Evolutionary conservation across 2,888 invertebrate species (phyloP), one percentile per base, ranked within the genome.

Genomic region (Idaea straminata): DNA sequence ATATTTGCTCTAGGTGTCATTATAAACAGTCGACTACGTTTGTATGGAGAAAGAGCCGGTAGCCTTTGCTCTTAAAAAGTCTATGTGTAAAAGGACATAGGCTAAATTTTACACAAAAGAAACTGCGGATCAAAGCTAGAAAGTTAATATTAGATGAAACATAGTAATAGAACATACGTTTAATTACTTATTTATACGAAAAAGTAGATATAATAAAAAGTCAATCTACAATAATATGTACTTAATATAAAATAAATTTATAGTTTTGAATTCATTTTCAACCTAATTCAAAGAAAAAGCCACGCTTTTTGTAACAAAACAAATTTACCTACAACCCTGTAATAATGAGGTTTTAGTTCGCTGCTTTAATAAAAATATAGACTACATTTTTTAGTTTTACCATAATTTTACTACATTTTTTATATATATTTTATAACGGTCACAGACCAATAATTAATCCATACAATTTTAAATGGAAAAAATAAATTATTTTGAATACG

Each of bases 291-390:
- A 47, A 47, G 47, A 47, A 47, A 47, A 47, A 47, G 47, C 47
- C 10, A 47, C 13, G 47, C 47, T 47, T 47, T 47, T 15, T 61
- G 34, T 59, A 6, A 59, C 5, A 65, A 70, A 66, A 63, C 80
- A 76, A 69, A 77, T 79, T 83, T 87, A 87, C 79, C 84, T 88
- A 86, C 74, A 83, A 88, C 89, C 89, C 89, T 89, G 89, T 87
- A 81, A 76, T 76, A 76, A 72, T 82, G 86, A 85, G 83, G 83
- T 83, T 80, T 68, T 64, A 68, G 70, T 68, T 58, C 68, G n/a
- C n/a, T 25, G 25, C 25, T 72, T 62, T 63, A 10, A 25, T 62
- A 62, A 65, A 62, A 62, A 38, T 47, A 59, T 60, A 58, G 62
- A 59, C 63, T 64, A 65, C 34, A 10, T 63, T 68, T 66, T 61